Evolutionary conservation across 1,140 invertebrate genomes (phyloP), one percentile per base, ranked within the genome.

Genomic region (Hypsibius dujardini): DNA sequence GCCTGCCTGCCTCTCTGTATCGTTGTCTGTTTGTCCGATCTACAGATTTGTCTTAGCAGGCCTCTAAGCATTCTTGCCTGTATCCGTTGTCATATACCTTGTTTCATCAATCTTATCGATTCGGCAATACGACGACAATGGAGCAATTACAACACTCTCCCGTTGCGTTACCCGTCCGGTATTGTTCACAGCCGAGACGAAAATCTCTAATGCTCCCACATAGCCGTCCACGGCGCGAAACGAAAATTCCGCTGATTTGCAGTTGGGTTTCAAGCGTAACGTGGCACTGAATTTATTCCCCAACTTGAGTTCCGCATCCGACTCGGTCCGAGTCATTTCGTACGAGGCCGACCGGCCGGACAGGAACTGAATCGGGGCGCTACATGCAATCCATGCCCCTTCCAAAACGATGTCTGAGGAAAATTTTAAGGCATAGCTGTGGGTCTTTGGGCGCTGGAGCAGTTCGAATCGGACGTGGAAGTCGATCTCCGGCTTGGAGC

Each of bases 211-310:
- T 3, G 42, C 7, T 7, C 62, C 62, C 12, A 3, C 7, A 42
- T 45, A 67, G 3, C 62, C 62, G 12, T 67, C 62, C 12, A 67
- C 62, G 42, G 62, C 3, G 62, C 62, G 62, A 42, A 67, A 67
- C 3, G 3, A 67, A 42, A 67, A 67, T 42, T 67, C 62, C 42
- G 62, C 12, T 15, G 12, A 15, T 7, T 3, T 12, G 45, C 62
- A 67, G 42, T 67, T 67, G 3, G 62, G 62, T 12, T 45, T 12
- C 3, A 67, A 42, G 3, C 62, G 62, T 42, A 67, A 42, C 42
- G 62, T 67, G 12, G 62, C 62, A 42, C 42, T 67, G 42, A 67
- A 67, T 42, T 67, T 67, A 45, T 67, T 67, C 7, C 62, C 62
- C 62, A 67, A 45, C 42, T 67, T 67, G 12, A 15, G 62, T 42